Base-by-base conservation (phyloP, 2,888 invertebrate species). In the Stenurella melanura region DNA sequence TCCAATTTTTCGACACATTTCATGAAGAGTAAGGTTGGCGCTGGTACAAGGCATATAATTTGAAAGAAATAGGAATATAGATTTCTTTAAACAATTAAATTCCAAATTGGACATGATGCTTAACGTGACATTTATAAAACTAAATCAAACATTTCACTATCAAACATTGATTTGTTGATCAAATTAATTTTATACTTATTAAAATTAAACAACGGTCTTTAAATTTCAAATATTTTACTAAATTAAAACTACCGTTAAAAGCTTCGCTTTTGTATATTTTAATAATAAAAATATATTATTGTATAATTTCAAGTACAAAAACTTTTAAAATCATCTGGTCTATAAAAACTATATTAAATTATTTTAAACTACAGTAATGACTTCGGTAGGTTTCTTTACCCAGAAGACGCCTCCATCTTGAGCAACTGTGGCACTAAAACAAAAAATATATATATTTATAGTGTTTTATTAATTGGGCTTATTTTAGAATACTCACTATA, bases 401-500 rank as follows among this genome's bases (percentile, higher is more conserved):
- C 95, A 95, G 90, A 93, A 95, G 15, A 92, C 91, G 7, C 92
- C 93, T n/a, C 94, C 94, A 86, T 93, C 92, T 86, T 92, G 89
- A 50, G 93, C 95, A 73, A 95, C 92, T 54, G 95, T 95, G 17
- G 92, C 93, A 85, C 94, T 93, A 90, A 84, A 92, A 91, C 79
- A 82, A 82, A 83, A 85, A 85, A 83, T 75, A 78, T 30, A 60
- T 30, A 60, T 66, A 75, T 67, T n/a, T 17, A n/a, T n/a, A 18
- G 15, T 21, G 15, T 21, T 7, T 11, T 54, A 9, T 12, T 64
- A 71, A 66, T 64, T 34, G 61, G 50, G 64, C 34, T 75, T 38
- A 30, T 34, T 63, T 63, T 57, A 30, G n/a, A 75, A 72, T 66
- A 89, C 89, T 90, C 90, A 93, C 93, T 91, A 92, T 89, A 95